Evolutionary conservation across 2,888 invertebrate species (phyloP).

Genomic region (Mythimna loreyi): DNA sequence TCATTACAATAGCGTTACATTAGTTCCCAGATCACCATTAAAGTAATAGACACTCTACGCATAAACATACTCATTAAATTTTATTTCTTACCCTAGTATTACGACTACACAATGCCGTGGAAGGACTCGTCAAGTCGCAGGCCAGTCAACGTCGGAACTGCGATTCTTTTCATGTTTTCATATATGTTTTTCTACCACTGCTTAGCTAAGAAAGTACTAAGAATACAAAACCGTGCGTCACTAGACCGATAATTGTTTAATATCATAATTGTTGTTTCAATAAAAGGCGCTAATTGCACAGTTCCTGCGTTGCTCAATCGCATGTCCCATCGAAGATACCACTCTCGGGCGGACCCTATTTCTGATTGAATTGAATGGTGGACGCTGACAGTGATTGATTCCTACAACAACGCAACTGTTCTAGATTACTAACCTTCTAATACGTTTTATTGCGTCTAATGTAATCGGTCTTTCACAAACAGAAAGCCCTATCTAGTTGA

Average conservation of each 20-base stretch:
- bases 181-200: neutral
- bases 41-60: constrained; percentile 21
- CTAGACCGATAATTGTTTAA: constrained; percentile 52
- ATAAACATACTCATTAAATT: constrained; percentile 41
- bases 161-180: neutral
- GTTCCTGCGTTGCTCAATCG: constrained; percentile 70
- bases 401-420: constrained; percentile 8
- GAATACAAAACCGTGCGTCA: constrained; percentile 43
- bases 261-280: constrained; percentile 59
- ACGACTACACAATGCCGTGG: constrained; percentile 5
- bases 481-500: constrained; percentile 1
- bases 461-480: constrained; percentile 9
- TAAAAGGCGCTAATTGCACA: constrained; percentile 68
- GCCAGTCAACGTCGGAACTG: neutral
- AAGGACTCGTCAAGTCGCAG: constrained; percentile 11
- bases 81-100: constrained; percentile 27
- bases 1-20: constrained; percentile 23
- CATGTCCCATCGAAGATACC: constrained; percentile 61
- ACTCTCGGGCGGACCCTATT: constrained; percentile 34
- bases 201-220: constrained; percentile 3
- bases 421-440: constrained; percentile 20
- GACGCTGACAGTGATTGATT: constrained; percentile 57
- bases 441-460: constrained; percentile 31
- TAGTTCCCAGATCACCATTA: constrained; percentile 38
- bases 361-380: constrained; percentile 47